Percentiles rank a stretch among this genome's conserved stretches.
These are phyloP conservation scores for Hermaeophaga mercurialis DNA, from an alignment of 2,888 invertebrate genomes.

Conservation along the genomic window DNA sequence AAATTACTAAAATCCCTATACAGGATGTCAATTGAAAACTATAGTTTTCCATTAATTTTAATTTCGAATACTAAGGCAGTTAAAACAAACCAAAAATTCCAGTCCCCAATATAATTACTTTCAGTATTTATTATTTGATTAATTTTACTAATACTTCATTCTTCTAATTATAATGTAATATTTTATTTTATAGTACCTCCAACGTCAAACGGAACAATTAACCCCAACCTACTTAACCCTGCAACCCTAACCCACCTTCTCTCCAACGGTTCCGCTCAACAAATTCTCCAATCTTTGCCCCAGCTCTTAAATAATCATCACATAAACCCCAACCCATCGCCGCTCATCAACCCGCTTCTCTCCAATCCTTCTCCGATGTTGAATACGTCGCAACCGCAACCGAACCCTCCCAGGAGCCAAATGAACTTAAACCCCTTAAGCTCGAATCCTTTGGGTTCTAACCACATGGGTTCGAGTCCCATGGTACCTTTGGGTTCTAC, in stretches of 20 bases:
- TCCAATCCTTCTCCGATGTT: slow-evolving; percentile 36
- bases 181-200: slow-evolving; percentile 59
- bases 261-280: slow-evolving; percentile 72
- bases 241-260: slow-evolving; percentile 73
- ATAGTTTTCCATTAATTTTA: too few species aligned
- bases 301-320: slow-evolving; percentile 61
- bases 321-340: slow-evolving; percentile 39
- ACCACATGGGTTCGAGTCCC: slow-evolving; percentile 5
- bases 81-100: too few species aligned
- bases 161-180: not conserved
- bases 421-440: slow-evolving; percentile 9
- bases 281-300: slow-evolving; percentile 72
- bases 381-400: slow-evolving; percentile 37
- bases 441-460: slow-evolving; percentile 5
- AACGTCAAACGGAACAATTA: slow-evolving; percentile 67
- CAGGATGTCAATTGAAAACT: too few species aligned
- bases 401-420: slow-evolving; percentile 38
- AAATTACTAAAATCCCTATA: too few species aligned
- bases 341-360: slow-evolving; percentile 50
- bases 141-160: too few species aligned
- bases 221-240: slow-evolving; percentile 72
- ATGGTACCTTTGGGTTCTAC: slow-evolving; percentile 27
- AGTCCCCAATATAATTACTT: too few species aligned
- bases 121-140: too few species aligned
- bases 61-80: too few species aligned